These are phyloP conservation scores for Drosophila pectinifera DNA, from an alignment of 1,140 invertebrate species.

Conservation along the genomic window DNA sequence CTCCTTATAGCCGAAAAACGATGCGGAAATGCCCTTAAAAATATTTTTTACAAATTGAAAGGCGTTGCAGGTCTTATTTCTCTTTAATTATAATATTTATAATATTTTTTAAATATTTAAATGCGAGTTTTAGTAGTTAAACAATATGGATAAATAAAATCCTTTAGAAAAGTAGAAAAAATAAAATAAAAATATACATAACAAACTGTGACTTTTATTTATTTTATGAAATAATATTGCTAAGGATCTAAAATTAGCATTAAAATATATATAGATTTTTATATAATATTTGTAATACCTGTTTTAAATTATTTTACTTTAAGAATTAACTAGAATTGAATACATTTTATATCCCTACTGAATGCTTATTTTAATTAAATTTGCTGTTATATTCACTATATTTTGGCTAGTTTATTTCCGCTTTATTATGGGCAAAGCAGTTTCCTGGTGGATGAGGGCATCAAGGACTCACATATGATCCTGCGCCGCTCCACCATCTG, in stretches of 20 bases:
- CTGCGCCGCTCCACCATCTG: neutral
- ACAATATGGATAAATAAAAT: neutral
- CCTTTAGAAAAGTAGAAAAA: neutral
- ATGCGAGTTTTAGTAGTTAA: neutral
- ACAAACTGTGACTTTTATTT: too few species aligned
- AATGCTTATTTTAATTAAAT: neutral
- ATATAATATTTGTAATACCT: neutral
- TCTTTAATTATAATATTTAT: neutral
- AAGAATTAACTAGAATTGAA: neutral
- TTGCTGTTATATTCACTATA: too few species aligned
- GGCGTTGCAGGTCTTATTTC: neutral
- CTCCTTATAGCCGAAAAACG: neutral
- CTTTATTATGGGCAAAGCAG: neutral
- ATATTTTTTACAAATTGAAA: neutral
- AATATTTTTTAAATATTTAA: neutral
- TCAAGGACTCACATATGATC: slow-evolving; percentile 11
- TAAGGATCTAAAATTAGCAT: too few species aligned
- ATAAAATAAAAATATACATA: neutral
- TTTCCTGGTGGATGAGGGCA: neutral
- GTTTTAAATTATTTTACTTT: neutral
- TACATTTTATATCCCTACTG: neutral
- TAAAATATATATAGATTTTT: too few species aligned
- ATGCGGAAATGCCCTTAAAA: neutral
- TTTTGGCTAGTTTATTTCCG: too few species aligned
- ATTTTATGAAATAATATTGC: too few species aligned